Percentiles rank a stretch among this genome's conserved stretches.
These are phyloP conservation scores for Psittacula cyanocephala DNA, from an alignment of 2,113 vertebrate genomes.

Conservation along the genomic window DNA sequence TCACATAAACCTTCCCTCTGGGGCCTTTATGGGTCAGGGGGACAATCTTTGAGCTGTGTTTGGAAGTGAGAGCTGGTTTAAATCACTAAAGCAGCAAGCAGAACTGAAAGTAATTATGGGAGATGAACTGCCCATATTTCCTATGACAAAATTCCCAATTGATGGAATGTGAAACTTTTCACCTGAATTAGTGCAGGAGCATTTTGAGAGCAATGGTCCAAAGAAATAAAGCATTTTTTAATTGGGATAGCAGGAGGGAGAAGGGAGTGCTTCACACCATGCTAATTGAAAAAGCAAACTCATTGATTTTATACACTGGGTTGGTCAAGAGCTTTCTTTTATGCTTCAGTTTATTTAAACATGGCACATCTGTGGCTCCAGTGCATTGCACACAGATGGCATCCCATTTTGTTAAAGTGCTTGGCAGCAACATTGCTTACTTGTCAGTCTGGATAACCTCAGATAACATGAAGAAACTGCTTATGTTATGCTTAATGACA, in stretches of 20 bases:
- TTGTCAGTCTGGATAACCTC: constrained; percentile 48
- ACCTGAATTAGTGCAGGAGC: background rate
- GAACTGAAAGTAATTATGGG: background rate
- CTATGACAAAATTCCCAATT: background rate
- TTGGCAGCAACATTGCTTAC: constrained; percentile 51
- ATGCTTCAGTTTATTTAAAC: background rate
- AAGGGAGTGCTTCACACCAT: background rate
- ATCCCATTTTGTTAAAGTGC: constrained; percentile 45
- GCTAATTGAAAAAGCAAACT: background rate
- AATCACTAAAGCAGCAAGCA: background rate
- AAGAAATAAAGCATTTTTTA: background rate
- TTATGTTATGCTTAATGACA: constrained; percentile 41
- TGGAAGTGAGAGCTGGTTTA: background rate
- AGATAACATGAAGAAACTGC: constrained; percentile 20
- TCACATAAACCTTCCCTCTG: background rate
- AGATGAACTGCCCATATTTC: background rate
- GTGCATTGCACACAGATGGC: background rate
- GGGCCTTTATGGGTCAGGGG: background rate
- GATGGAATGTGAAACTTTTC: background rate
- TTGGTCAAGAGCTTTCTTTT: background rate
- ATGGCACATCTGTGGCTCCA: background rate
- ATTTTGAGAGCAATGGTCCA: background rate
- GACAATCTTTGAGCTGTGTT: rapidly evolving
- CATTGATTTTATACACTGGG: background rate
- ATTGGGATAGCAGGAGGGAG: background rate